Evolutionary conservation across 1,140 invertebrate genomes (phyloP), one percentile per base, ranked within the genome.

Genomic region (Meloidogyne floridensis): DNA sequence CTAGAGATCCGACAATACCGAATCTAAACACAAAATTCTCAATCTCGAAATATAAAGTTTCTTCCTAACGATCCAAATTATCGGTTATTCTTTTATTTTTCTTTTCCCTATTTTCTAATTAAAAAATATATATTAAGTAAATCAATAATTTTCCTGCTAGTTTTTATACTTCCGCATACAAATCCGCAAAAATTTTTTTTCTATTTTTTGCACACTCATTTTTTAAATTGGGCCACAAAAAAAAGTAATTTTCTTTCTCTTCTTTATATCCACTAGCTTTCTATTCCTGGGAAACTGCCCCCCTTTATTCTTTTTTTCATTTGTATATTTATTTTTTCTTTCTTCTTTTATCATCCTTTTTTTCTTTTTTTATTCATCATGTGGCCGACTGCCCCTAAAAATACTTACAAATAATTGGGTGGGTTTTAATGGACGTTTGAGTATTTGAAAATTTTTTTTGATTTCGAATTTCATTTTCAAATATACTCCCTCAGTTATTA

Each of bases 201-300:
- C 6, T 18, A 1, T n/a, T 65, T 47, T 65, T 65, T n/a, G n/a
- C 59, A n/a, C 3, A 65, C 59, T 65, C 59, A 6, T 65, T 65
- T 54, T 11, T 59, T 59, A 3, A n/a, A 65, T n/a, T 65, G 59
- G 59, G 59, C n/a, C n/a, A 65, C 15, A 59, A 6, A 65, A 65
- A 54, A 65, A 65, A n/a, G 7, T 65, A 65, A 65, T 65, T 65
- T 65, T 65, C 11, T 54, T 11, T 54, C 10, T 54, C 10, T 65
- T 65, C 10, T 8, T 18, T 65, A n/a, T 4, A n/a, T 3, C 15
- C 59, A 65, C 15, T 47, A 47, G 2, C 1, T n/a, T 65, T 65
- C 59, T 65, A 65, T 65, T 65, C 59, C 59, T 65, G 59, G 59
- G 59, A 65, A 65, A 65, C n/a, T 59, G 10, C 15, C 59, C 59